These are phyloP conservation scores for Cygnus olor DNA, from an alignment of 2,797 vertebrate genomes.

Conservation along the genomic window DNA sequence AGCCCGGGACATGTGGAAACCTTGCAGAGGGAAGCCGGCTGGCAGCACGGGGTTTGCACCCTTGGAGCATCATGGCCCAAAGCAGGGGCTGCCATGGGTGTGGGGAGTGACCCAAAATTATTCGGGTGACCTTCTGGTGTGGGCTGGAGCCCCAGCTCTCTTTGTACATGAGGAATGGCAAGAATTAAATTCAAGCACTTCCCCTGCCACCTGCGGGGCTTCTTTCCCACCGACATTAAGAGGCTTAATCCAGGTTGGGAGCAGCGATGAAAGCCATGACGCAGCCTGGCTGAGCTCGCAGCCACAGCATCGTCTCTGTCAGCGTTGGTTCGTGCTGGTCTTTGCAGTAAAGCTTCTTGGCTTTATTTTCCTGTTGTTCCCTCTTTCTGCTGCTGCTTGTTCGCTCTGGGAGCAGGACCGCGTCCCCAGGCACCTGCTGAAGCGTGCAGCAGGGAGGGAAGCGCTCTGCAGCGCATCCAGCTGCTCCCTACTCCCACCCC, in stretches of 20 bases:
- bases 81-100: background rate
- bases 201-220: rapidly evolving
- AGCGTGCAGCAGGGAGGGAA: background rate
- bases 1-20: background rate
- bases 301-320: rapidly evolving
- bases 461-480: background rate
- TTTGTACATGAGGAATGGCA: background rate
- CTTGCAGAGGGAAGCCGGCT: rapidly evolving
- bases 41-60: rapidly evolving
- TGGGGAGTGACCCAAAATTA: background rate
- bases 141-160: background rate
- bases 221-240: rapidly evolving
- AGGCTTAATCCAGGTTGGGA: background rate
- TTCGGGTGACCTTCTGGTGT: background rate
- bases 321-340: background rate
- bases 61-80: background rate
- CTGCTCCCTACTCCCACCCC: background rate
- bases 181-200: background rate
- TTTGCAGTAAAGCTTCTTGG: conserved; percentile 4
- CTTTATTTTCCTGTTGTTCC: conserved; percentile 53
- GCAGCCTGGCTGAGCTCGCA: background rate
- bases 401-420: too few relatives aligned
- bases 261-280: background rate
- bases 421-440: background rate
- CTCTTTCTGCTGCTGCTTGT: background rate